phyloP scores from a whole-genome alignment of 2,888 invertebrate species.

The Anticlea derivata region DNA sequence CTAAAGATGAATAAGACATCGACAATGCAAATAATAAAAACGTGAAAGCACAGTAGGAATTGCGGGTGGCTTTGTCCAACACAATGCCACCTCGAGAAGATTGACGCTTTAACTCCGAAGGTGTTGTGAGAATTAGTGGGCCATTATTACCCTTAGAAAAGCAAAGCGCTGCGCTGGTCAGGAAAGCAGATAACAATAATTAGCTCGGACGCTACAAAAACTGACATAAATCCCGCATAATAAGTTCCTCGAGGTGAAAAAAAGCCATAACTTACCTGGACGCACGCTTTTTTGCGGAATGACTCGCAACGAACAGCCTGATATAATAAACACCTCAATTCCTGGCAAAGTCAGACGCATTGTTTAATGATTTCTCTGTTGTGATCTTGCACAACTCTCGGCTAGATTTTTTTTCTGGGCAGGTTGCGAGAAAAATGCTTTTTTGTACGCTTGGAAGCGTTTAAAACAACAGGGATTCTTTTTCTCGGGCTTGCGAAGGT shows the following conservation, averaged over 20 bases:
- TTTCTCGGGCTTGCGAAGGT: slow-evolving; percentile 69
- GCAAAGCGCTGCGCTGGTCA: slow-evolving; percentile 63
- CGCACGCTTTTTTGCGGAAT: slow-evolving; percentile 67
- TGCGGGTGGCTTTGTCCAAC: slow-evolving; percentile 76
- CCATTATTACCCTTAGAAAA: slow-evolving; percentile 76
- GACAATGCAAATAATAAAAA: slow-evolving; percentile 71
- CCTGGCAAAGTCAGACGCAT: slow-evolving; percentile 77
- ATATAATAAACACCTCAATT: slow-evolving; percentile 84
- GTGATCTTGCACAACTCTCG: slow-evolving; percentile 82
- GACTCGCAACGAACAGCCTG: slow-evolving; percentile 66
- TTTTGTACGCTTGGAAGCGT: slow-evolving; percentile 79
- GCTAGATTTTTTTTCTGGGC: slow-evolving; percentile 60
- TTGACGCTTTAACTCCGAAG: slow-evolving; percentile 76
- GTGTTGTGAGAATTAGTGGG: slow-evolving; percentile 82
- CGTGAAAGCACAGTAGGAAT: slow-evolving; percentile 73
- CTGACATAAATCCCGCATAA: slow-evolving; percentile 83
- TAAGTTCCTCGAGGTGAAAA: slow-evolving; percentile 73
- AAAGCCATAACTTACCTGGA: slow-evolving; percentile 75
- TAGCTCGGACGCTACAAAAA: slow-evolving; percentile 79
- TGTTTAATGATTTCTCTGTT: slow-evolving; percentile 82
- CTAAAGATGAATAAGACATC: slow-evolving; percentile 71
- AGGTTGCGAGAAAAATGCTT: slow-evolving; percentile 72
- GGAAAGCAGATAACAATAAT: slow-evolving; percentile 82
- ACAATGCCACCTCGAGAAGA: slow-evolving; percentile 65
- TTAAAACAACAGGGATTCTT: slow-evolving; percentile 73